Base-by-base conservation (phyloP, 1,140 invertebrate species). In the Sipha flava region DNA sequence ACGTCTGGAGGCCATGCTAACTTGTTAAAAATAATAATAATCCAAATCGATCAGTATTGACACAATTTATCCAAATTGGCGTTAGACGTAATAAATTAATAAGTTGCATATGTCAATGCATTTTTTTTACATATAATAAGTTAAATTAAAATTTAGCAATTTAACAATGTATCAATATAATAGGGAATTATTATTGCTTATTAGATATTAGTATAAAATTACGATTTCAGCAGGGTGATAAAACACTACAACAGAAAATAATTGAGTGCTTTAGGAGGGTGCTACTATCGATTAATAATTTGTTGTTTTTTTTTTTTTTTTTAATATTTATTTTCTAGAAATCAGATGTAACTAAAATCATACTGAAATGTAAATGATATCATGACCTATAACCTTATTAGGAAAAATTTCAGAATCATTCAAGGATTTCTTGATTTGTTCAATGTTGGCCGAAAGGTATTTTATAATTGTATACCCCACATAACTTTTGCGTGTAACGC, bases 391-490 rank as follows among this genome's bases (percentile, higher is more conserved):
- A 75, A 43, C 73, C 73, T 59, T 77, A 77, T 77, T 40, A 40
- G 73, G 73, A 29, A 75, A 77, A 7, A 77, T 40, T 34, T 52
- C 34, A 40, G 34, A 37, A 43, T 29, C 34, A 5, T 26, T 57
- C 73, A 77, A 77, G 73, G 73, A 77, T 77, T 77, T 77, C 52
- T 26, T 49, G 49, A 77, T 57, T 40, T 57, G 34, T 59, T 77
- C n/a, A 77, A 40, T 54, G 49, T 26, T 59, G 34, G 10, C 10
- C 4, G 10, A 16, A 75, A 34, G 14, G 29, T 54, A 16, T 23
- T 75, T 75, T 75, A 54, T 75, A 54, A 21, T 43, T 66, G 3
- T 66, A 12, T 23, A n/a, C n/a, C n/a, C n/a, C n/a, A n/a, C n/a
- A n/a, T n/a, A n/a, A n/a, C n/a, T n/a, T n/a, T n/a, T n/a, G n/a